phyloP scores from a whole-genome alignment of 2,888 invertebrate species.

The Hyposoter dolosus region DNA sequence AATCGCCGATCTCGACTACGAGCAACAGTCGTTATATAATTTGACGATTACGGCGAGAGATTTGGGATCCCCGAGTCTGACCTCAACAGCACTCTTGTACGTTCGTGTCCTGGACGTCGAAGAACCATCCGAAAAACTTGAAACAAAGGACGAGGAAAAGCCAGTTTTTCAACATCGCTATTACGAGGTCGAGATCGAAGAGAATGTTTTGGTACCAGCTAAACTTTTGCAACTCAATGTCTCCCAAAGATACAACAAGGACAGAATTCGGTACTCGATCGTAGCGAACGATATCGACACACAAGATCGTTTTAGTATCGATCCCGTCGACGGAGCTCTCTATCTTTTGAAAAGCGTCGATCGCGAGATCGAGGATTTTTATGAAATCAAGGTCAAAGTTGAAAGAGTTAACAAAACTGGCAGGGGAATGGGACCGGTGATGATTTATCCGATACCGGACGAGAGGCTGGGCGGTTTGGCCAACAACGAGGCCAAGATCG shows the following conservation, averaged over 20 bases:
- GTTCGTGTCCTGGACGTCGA: conserved; percentile 89
- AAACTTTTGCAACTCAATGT: conserved; percentile 92
- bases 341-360: conserved; percentile 91
- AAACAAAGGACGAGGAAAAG: conserved; percentile 81
- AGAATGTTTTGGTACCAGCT: conserved; percentile 92
- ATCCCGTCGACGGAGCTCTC: conserved; percentile 91
- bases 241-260: conserved; percentile 88
- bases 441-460: conserved; percentile 91
- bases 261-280: conserved; percentile 88
- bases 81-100: conserved; percentile 91
- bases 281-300: conserved; percentile 87
- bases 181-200: conserved; percentile 93
- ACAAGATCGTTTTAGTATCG: conserved; percentile 90
- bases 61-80: conserved; percentile 93
- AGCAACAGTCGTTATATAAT: conserved; percentile 89
- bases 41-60: conserved; percentile 94
- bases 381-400: conserved; percentile 87
- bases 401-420: conserved; percentile 87
- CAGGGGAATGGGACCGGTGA: conserved; percentile 88
- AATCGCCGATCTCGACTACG: conserved; percentile 90
- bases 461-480: conserved; percentile 90
- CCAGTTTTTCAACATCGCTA: conserved; percentile 89
- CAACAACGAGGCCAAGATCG: conserved; percentile 91
- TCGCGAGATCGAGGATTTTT: conserved; percentile 89
- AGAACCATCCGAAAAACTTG: conserved; percentile 87